Conservation (phyloP, 2,113 vertebrate genomes). For the western clawed frog (Xenopus tropicalis) region UCB_Xtro_10.0 CM004448.2:26320001-26320500, state of each 20-base stretch:
- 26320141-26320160: background rate
- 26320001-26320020: background rate
- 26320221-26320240: slow-evolving; percentile 16
- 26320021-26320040: background rate
- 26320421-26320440: too few relatives aligned
- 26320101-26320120: background rate
- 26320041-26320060: slow-evolving; percentile 5
- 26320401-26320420: too few relatives aligned
- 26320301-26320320: background rate
- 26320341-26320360: background rate
- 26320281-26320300: background rate
- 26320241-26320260: slow-evolving; percentile 10
- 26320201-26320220: slow-evolving; percentile 28
- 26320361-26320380: background rate
- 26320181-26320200: slow-evolving; percentile 4
- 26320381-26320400: too few relatives aligned
- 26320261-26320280: slow-evolving; percentile 3
- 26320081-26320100: background rate
- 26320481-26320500: too few relatives aligned
- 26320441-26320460: too few relatives aligned
- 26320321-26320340: background rate
- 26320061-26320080: background rate
- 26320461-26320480: too few relatives aligned
- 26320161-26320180: background rate
- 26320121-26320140: background rate